A percentile compares a stretch with the other conserved stretches of the same genome.
phyloP scores from a whole-genome alignment of 1,140 invertebrate genomes.

The Drosophila guanche region DNA sequence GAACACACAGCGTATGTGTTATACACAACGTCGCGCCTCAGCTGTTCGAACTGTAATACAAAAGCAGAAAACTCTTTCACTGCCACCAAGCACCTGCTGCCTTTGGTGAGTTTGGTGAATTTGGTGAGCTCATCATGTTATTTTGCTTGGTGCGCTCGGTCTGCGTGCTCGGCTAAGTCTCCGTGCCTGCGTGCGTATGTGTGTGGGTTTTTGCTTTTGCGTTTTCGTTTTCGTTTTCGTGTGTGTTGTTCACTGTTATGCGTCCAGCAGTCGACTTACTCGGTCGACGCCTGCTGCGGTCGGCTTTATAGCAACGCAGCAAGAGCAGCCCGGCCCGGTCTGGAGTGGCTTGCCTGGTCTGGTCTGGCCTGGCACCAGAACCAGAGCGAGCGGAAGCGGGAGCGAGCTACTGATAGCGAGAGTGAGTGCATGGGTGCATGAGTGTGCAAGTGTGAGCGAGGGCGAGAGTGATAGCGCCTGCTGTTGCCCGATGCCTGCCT shows the following conservation, averaged over 20 bases:
- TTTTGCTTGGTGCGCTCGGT: constrained; percentile 2
- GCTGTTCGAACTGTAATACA: constrained; percentile 37
- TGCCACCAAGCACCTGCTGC: background rate
- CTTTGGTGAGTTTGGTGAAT: too few species aligned
- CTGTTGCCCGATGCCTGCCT: too few species aligned
- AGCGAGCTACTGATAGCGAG: constrained; percentile 1
- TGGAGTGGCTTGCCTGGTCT: too few species aligned
- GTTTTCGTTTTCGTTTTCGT: background rate
- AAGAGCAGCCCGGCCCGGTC: too few species aligned
- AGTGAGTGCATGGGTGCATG: constrained; percentile 10
- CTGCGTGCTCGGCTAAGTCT: constrained; percentile 14
- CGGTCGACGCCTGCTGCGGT: constrained; percentile 36
- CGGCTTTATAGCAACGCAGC: constrained; percentile 58
- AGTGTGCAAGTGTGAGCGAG: constrained; percentile 19
- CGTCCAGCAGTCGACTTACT: constrained; percentile 67
- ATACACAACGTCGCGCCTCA: constrained; percentile 20
- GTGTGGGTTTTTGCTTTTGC: background rate
- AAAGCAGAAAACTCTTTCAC: constrained; percentile 20
- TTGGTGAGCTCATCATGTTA: too few species aligned
- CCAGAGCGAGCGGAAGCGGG: background rate
- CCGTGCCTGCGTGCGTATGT: background rate
- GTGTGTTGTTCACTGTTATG: constrained; percentile 63
- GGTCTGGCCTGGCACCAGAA: too few species aligned
- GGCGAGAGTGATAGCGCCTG: constrained; percentile 8
- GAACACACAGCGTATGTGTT: too few species aligned